These are phyloP conservation scores for Noturus placidus DNA, from an alignment of 2,113 vertebrate genomes.

Conservation along the genomic window DNA sequence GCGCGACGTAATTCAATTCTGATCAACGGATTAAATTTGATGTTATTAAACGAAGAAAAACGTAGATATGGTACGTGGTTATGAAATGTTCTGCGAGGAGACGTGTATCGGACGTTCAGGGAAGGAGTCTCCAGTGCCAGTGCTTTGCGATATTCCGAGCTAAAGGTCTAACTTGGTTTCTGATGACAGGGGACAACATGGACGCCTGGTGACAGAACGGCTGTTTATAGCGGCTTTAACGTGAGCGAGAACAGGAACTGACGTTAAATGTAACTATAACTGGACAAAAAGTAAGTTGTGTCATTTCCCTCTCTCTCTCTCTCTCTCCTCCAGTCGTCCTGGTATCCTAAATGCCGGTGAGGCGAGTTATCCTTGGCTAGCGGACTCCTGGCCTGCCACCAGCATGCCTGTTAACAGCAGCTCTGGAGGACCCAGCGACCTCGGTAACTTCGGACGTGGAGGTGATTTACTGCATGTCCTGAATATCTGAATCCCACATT, in stretches of 20 bases:
- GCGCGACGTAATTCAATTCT: not conserved
- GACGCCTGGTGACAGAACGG: too few species aligned
- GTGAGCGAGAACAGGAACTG: not conserved
- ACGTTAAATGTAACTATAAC: not conserved
- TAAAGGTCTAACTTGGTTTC: too few species aligned
- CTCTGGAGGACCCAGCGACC: slow-evolving; percentile 88
- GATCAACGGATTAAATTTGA: not conserved
- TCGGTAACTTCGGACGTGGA: slow-evolving; percentile 91
- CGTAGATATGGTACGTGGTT: not conserved
- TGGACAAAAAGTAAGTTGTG: not conserved
- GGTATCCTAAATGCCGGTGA: slow-evolving; percentile 90
- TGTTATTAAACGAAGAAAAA: not conserved
- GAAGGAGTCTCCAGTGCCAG: too few species aligned
- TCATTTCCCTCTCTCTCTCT: slow-evolving; percentile 37
- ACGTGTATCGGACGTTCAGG: not conserved
- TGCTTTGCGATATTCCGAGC: too few species aligned
- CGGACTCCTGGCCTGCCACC: slow-evolving; percentile 96
- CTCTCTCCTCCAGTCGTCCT: slow-evolving; percentile 78
- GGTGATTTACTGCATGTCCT: slow-evolving; percentile 69
- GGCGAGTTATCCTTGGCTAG: slow-evolving; percentile 94
- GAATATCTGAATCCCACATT: not conserved
- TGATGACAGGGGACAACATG: too few species aligned
- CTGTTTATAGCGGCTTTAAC: too few species aligned
- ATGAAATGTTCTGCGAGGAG: not conserved
- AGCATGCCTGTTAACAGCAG: slow-evolving; percentile 94